phyloP scores from a whole-genome alignment of 2,888 invertebrate species.

The Tetragnatha montana region DNA sequence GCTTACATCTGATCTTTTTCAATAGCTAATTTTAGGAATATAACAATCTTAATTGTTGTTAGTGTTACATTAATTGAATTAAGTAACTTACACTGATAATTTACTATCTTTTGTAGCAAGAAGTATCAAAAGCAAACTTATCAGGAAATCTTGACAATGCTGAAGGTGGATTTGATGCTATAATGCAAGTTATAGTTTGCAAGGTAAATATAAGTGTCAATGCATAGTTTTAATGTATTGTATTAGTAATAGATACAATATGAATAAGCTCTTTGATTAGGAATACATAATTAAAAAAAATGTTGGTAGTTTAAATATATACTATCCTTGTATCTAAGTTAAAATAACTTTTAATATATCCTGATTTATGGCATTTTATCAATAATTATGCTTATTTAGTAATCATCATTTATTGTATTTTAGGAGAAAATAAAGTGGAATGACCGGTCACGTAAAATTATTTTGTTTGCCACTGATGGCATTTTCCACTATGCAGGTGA shows the following conservation, averaged over 20 bases:
- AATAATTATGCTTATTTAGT: background rate
- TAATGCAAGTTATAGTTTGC: conserved; percentile 97
- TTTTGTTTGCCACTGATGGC: conserved; percentile 99
- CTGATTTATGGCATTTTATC: background rate
- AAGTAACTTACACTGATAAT: background rate
- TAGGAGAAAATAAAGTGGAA: conserved; percentile 95
- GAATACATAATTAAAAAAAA: too few species aligned
- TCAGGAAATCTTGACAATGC: conserved; percentile 85
- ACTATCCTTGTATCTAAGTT: too few species aligned
- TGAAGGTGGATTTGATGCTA: conserved; percentile 99
- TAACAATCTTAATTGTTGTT: too few species aligned
- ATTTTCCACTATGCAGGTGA: conserved; percentile 99
- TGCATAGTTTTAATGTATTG: background rate
- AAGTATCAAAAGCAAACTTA: conserved; percentile 80
- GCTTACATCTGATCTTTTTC: too few species aligned
- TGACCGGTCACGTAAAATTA: conserved; percentile 89
- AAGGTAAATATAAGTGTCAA: conserved; percentile 78
- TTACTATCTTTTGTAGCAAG: conserved; percentile 81
- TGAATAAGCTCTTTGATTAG: too few species aligned
- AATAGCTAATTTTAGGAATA: too few species aligned
- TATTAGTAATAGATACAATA: background rate
- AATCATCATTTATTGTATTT: conserved; percentile 7
- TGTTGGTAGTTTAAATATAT: too few species aligned
- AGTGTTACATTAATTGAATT: background rate
- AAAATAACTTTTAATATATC: background rate